A percentile compares a stretch with the other conserved stretches of the same genome.
Conservation (phyloP, 2,797 vertebrate species). For the Pyrocephalus nanus region DNA sequence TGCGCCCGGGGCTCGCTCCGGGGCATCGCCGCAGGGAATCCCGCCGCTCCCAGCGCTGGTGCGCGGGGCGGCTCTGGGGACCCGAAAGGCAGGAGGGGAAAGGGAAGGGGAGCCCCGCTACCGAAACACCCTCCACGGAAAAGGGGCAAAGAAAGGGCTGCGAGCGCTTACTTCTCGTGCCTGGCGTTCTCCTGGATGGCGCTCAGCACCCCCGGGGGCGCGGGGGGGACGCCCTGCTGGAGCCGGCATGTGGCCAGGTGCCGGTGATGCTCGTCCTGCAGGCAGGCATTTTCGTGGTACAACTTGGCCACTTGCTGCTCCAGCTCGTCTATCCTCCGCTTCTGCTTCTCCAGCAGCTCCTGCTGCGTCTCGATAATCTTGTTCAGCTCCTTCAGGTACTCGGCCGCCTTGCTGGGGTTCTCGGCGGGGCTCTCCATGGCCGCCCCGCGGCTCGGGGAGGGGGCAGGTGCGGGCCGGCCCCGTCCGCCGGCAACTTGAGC, state of each 20-base stretch:
- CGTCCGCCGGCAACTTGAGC: slow-evolving; percentile 46
- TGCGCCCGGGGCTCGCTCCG: background rate
- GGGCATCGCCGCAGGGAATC: background rate
- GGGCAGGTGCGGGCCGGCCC: background rate
- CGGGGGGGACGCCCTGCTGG: slow-evolving; percentile 65
- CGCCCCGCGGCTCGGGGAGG: slow-evolving; percentile 25
- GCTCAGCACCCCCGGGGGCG: slow-evolving; percentile 67
- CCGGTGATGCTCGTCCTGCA: slow-evolving; percentile 89
- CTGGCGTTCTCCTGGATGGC: slow-evolving; percentile 82
- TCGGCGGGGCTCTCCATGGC: slow-evolving; percentile 87
- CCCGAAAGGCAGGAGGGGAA: background rate
- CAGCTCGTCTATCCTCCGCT: slow-evolving; percentile 90
- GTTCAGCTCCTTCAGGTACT: slow-evolving; percentile 92
- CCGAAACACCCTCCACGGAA: background rate
- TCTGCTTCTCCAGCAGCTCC: slow-evolving; percentile 91
- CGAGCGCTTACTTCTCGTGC: slow-evolving; percentile 86
- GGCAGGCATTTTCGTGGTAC: slow-evolving; percentile 86
- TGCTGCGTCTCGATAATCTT: slow-evolving; percentile 95
- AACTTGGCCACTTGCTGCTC: slow-evolving; percentile 92
- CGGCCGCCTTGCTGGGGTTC: slow-evolving; percentile 90
- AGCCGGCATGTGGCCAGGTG: slow-evolving; percentile 91
- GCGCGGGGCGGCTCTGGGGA: background rate
- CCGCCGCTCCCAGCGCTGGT: background rate
- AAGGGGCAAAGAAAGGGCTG: background rate
- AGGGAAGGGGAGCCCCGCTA: background rate